A percentile compares a stretch with the other conserved stretches of the same genome.
Conservation (phyloP, 2,113 vertebrate genomes). For the Elachura formosa region DNA sequence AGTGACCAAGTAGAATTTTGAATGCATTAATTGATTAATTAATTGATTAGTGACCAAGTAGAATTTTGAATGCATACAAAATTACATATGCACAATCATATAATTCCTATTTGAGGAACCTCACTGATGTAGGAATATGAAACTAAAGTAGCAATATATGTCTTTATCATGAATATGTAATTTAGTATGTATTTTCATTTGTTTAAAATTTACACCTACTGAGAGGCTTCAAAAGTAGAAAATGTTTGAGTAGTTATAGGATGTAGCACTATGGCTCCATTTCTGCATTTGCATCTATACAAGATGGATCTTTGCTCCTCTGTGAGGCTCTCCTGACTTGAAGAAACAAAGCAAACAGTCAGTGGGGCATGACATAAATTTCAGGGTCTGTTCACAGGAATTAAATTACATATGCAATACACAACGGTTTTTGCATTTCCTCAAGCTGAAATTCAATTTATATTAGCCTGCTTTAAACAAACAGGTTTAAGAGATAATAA, state of each 20-base stretch:
- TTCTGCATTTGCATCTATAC: not conserved
- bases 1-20: not conserved
- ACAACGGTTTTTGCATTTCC: not conserved
- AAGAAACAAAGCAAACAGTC: not conserved
- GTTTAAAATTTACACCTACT: not conserved
- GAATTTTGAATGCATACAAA: not conserved
- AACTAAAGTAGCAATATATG: not conserved
- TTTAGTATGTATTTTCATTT: not conserved
- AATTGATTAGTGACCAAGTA: not conserved
- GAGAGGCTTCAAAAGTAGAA: not conserved
- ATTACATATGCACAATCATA: not conserved
- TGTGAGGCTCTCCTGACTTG: not conserved
- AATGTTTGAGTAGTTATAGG: not conserved
- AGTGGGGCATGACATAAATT: not conserved
- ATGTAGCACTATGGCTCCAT: not conserved
- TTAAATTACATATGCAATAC: not conserved
- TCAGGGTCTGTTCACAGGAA: not conserved
- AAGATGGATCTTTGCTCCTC: not conserved
- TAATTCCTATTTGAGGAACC: not conserved
- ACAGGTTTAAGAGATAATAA: not conserved
- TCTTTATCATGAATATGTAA: not conserved
- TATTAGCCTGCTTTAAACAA: not conserved
- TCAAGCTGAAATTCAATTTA: not conserved
- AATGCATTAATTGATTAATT: no score
- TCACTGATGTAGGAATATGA: not conserved